These are phyloP conservation scores for Esperia sulphurella DNA, from an alignment of 2,888 invertebrate species.

Conservation along the genomic window DNA sequence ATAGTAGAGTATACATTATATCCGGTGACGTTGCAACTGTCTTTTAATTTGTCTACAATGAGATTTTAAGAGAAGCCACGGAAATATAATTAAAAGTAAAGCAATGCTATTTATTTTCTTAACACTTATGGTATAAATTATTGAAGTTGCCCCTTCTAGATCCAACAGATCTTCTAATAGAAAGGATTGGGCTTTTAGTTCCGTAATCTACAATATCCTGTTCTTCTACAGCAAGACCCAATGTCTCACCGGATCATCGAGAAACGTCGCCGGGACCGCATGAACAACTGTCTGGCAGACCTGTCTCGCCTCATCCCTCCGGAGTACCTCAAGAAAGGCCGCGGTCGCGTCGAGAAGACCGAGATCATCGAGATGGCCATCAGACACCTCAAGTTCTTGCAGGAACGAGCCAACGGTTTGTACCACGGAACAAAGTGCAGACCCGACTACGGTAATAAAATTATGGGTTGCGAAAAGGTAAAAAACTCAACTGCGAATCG, in stretches of 20 bases:
- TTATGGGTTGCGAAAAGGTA: slow-evolving; percentile 12
- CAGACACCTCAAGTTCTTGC: slow-evolving; percentile 93
- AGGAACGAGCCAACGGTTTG: slow-evolving; percentile 81
- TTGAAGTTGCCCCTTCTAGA: too few relatives aligned
- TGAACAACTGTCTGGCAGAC: slow-evolving; percentile 98
- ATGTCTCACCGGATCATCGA: slow-evolving; percentile 99
- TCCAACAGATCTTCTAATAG: too few relatives aligned
- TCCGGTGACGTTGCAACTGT: too few relatives aligned
- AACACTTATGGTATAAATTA: too few relatives aligned
- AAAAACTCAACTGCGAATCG: slow-evolving; percentile 10
- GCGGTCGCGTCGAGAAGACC: slow-evolving; percentile 97
- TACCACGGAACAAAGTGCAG: slow-evolving; percentile 25
- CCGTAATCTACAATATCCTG: neutral
- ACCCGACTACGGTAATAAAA: slow-evolving; percentile 22
- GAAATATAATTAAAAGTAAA: too few relatives aligned
- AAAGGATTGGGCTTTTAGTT: too few relatives aligned
- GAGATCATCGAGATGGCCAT: slow-evolving; percentile 99
- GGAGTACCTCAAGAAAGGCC: slow-evolving; percentile 95
- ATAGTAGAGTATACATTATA: too few relatives aligned
- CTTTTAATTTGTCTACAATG: too few relatives aligned
- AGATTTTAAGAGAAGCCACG: too few relatives aligned
- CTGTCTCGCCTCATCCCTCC: slow-evolving; percentile 95
- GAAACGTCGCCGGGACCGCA: slow-evolving; percentile 95
- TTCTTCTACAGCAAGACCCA: slow-evolving; percentile 88
- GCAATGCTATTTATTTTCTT: too few relatives aligned